phyloP scores from a whole-genome alignment of 2,797 vertebrate genomes.

The Ptychadena robeensis region DNA sequence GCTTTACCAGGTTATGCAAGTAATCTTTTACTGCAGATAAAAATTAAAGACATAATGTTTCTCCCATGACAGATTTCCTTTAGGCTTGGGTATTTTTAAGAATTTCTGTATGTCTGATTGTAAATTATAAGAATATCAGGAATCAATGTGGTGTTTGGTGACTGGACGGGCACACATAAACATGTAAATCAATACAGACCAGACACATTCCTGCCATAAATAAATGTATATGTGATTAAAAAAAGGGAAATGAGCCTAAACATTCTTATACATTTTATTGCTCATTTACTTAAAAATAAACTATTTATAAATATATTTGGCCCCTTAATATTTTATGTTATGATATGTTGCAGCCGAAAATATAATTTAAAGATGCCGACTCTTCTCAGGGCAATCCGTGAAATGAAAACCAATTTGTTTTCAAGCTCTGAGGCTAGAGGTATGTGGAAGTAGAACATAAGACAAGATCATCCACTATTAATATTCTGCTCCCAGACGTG shows the following conservation, averaged over 20 bases:
- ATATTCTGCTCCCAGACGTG: constrained; percentile 43
- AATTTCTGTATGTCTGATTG: not conserved
- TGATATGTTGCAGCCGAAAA: constrained; percentile 24
- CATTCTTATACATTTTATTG: not conserved
- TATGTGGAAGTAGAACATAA: constrained; percentile 34
- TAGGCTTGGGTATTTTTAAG: too few relatives aligned
- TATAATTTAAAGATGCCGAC: constrained; percentile 30
- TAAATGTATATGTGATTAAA: constrained; percentile 6
- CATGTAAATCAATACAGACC: not conserved
- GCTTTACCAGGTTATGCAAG: too few relatives aligned
- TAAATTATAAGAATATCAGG: not conserved
- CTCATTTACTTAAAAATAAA: constrained; percentile 29
- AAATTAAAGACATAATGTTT: too few relatives aligned
- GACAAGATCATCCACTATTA: constrained; percentile 41
- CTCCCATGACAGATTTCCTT: too few relatives aligned
- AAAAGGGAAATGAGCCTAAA: not conserved
- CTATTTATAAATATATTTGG: constrained; percentile 18
- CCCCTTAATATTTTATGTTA: constrained; percentile 34
- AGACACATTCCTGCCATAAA: not conserved
- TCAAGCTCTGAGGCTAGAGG: constrained; percentile 31
- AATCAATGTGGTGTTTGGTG: not conserved
- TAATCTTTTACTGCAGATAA: too few relatives aligned
- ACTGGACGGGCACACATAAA: not conserved
- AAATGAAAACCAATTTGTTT: constrained; percentile 41
- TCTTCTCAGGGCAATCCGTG: constrained; percentile 26